phyloP scores from a whole-genome alignment of 2,888 invertebrate genomes.

The Drosophila neonasuta region DNA sequence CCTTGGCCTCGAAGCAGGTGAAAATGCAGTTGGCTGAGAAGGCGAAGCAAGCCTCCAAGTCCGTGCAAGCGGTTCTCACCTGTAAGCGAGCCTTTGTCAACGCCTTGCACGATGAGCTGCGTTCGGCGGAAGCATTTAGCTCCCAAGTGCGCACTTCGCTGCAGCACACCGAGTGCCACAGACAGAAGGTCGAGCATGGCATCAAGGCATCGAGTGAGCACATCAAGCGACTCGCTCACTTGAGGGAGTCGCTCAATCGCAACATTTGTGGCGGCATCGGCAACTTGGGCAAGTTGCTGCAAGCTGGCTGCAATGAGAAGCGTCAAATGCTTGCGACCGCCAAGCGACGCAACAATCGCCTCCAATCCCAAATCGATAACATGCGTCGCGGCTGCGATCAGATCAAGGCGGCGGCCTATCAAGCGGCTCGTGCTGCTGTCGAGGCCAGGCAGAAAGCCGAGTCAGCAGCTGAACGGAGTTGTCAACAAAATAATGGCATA shows the following conservation, averaged over 20 bases:
- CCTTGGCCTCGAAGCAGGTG: slow-evolving; percentile 87
- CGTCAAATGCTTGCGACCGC: too few relatives aligned
- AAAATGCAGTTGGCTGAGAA: slow-evolving; percentile 88
- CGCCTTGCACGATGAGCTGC: slow-evolving; percentile 86
- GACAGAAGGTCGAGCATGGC: slow-evolving; percentile 85
- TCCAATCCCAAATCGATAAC: too few relatives aligned
- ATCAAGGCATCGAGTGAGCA: slow-evolving; percentile 85
- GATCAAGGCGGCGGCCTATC: too few relatives aligned
- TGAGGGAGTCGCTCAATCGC: slow-evolving; percentile 83
- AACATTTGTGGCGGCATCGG: slow-evolving; percentile 84
- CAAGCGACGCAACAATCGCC: too few relatives aligned
- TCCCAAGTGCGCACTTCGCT: slow-evolving; percentile 85
- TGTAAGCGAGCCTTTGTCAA: slow-evolving; percentile 87
- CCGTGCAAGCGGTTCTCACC: slow-evolving; percentile 86
- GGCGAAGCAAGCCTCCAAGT: slow-evolving; percentile 87
- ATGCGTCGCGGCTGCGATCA: too few relatives aligned
- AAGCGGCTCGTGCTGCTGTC: too few relatives aligned
- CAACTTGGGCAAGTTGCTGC: slow-evolving; percentile 84
- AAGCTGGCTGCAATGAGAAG: slow-evolving; percentile 85
- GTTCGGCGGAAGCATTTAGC: slow-evolving; percentile 85
- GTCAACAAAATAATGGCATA: too few relatives aligned
- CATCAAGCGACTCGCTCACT: slow-evolving; percentile 81
- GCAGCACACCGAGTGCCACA: slow-evolving; percentile 85
- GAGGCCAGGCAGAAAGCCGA: too few relatives aligned
- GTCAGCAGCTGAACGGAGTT: too few relatives aligned